Evolutionary conservation across 1,140 invertebrate species (phyloP).

Genomic region (Galleria mellonella): DNA sequence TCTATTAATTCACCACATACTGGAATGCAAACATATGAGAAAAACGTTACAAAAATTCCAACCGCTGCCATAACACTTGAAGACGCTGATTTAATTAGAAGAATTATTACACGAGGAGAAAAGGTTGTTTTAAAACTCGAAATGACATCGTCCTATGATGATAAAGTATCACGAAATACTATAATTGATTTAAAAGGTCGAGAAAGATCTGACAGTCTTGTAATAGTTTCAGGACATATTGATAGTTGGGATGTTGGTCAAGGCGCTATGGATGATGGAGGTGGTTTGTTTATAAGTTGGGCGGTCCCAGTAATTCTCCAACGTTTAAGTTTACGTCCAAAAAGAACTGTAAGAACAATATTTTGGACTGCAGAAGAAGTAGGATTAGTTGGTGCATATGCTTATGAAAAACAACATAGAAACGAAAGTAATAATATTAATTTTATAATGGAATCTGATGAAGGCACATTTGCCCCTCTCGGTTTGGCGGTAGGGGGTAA

Average conservation of each 20-base stretch:
- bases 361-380: slow-evolving; percentile 91
- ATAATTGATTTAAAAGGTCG: slow-evolving; percentile 82
- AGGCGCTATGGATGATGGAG: slow-evolving; percentile 92
- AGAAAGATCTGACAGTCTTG: slow-evolving; percentile 77
- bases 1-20: slow-evolving; percentile 83
- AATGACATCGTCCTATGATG: slow-evolving; percentile 65
- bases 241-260: slow-evolving; percentile 93
- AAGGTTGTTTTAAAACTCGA: slow-evolving; percentile 67
- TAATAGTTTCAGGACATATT: slow-evolving; percentile 89
- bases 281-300: slow-evolving; percentile 88
- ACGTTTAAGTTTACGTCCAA: slow-evolving; percentile 79
- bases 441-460: slow-evolving; percentile 86
- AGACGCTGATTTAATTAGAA: slow-evolving; percentile 84
- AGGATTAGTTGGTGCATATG: slow-evolving; percentile 79
- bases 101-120: slow-evolving; percentile 78
- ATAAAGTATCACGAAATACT: slow-evolving; percentile 80
- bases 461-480: slow-evolving; percentile 85
- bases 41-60: slow-evolving; percentile 82
- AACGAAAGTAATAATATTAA: slow-evolving; percentile 79
- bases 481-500: slow-evolving; percentile 78
- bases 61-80: slow-evolving; percentile 86
- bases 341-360: slow-evolving; percentile 84
- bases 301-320: slow-evolving; percentile 82
- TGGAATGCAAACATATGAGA: slow-evolving; percentile 78
- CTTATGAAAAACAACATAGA: slow-evolving; percentile 79